Base-by-base conservation (phyloP, 2,888 invertebrate genomes). In the Teleogryllus oceanicus region DNA sequence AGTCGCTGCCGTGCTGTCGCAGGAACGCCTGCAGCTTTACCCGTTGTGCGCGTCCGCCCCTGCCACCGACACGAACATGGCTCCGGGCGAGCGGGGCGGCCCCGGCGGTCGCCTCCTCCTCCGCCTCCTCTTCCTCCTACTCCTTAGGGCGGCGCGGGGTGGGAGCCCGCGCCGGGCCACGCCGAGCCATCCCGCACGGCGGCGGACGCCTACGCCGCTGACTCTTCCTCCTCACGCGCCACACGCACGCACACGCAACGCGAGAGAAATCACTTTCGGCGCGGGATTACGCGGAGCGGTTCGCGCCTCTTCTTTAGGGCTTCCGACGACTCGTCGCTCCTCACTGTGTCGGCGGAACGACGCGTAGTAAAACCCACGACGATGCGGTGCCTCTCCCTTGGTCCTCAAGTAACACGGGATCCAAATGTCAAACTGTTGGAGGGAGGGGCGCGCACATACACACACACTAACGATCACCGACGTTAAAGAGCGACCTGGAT, bases 1-100 rank as follows among this genome's bases (percentile, higher is more conserved):
- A 92, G 82, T 91, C 90, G 81, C 91, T 90, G 74, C 92, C 92
- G 85, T 92, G 91, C 83, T 92, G 91, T 83, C 90, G 85, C 78
- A 92, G 88, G 87, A 92, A 91, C 78, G 88, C 87, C 86, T 91
- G 91, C 83, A 92, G 87, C 79, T 87, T 87, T 91, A 90, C 75
- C 91, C 91, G 85, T 89, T 89, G 83, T 89, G 89, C 83, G 89
- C 90, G 84, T 76, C 80, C 78, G 62, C 49, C 21, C 80, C 62
- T 76, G 76, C 76, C 81, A 80, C 81, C 13, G 80, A 79, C 80
- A 81, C 80, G 79, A 80, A 81, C 81, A 81, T 81, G 50, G 50
- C 77, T 16, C 37, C 50, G 75, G 75, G 78, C 62, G 24, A 11
- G 37, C 24, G 37, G 77, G 18, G 12, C 18, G 49, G 77, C n/a